Conservation (phyloP, 2,888 invertebrate species). For the Tryphoninae sp. region DNA sequence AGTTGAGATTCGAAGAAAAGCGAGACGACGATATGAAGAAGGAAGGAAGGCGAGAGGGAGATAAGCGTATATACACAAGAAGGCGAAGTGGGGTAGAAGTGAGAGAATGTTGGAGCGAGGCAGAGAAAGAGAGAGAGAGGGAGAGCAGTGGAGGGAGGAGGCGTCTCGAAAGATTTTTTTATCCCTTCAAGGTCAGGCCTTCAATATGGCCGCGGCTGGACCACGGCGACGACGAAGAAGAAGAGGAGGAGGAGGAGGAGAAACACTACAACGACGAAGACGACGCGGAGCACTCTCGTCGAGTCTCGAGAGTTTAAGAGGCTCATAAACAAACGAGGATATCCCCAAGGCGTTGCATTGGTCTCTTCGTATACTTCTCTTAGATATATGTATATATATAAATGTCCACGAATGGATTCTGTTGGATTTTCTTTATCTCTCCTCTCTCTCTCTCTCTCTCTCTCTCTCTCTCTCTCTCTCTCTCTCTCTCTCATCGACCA, state of each 20-base stretch:
- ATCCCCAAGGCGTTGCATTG: constrained; percentile 61
- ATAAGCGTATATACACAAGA: constrained; percentile 29
- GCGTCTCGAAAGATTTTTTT: constrained; percentile 75
- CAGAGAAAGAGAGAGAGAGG: constrained; percentile 22
- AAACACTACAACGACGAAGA: constrained; percentile 16
- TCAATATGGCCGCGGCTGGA: constrained; percentile 78
- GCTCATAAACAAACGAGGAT: constrained; percentile 73
- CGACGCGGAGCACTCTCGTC: constrained; percentile 42
- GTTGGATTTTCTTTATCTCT: constrained; percentile 21
- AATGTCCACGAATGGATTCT: constrained; percentile 1
- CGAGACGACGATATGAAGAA: constrained; percentile 30
- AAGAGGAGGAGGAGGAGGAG: constrained; percentile 28
- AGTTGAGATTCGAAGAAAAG: constrained; percentile 42
- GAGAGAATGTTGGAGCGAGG: constrained; percentile 34
- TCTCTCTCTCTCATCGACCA: neutral
- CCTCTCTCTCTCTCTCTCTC: neutral
- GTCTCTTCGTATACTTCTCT: constrained; percentile 25
- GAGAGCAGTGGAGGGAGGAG: constrained; percentile 45
- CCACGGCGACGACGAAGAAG: constrained; percentile 65
- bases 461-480: no score
- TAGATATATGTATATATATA: constrained; percentile 16
- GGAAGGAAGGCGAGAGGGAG: constrained; percentile 27
- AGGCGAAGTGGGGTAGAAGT: constrained; percentile 24
- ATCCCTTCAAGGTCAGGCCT: constrained; percentile 77
- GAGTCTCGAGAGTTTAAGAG: constrained; percentile 69